Conservation (phyloP, 2,113 vertebrate species). For the Panurus biarmicus region DNA sequence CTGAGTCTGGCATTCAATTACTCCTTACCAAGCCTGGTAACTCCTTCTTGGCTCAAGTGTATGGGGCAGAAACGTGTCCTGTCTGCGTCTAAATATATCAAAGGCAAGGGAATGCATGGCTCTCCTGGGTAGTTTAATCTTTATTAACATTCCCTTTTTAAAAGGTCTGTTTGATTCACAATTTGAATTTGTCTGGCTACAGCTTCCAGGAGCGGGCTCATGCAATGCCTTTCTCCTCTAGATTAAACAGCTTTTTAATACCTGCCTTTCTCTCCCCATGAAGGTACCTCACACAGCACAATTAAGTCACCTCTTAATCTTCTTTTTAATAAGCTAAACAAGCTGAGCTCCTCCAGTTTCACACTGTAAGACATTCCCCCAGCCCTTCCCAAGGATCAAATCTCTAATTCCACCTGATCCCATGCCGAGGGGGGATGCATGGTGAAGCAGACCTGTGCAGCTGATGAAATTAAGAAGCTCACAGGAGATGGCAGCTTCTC, state of each 20-base stretch:
- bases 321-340: conserved; percentile 52
- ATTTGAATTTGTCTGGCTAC: conserved; percentile 34
- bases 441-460: not conserved
- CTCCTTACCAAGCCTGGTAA: not conserved
- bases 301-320: conserved; percentile 46
- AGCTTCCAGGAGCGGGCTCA: not conserved
- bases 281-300: conserved; percentile 24
- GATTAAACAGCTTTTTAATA: conserved; percentile 38
- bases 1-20: not conserved
- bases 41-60: not conserved
- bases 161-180: conserved; percentile 27
- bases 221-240: not conserved
- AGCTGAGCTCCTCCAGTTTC: not conserved
- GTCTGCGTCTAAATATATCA: not conserved
- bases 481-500: not conserved
- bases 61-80: not conserved
- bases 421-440: fast-evolving
- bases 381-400: conserved; percentile 11
- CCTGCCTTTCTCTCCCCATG: not conserved
- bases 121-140: conserved; percentile 41
- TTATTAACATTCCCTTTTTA: conserved; percentile 18
- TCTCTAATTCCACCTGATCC: not conserved
- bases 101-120: not conserved
- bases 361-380: not conserved
- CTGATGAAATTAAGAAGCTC: not conserved